Percentiles rank a stretch among this genome's conserved stretches.
Evolutionary conservation across 1,140 invertebrate species (phyloP).

Genomic region (Drosophila insularis): DNA sequence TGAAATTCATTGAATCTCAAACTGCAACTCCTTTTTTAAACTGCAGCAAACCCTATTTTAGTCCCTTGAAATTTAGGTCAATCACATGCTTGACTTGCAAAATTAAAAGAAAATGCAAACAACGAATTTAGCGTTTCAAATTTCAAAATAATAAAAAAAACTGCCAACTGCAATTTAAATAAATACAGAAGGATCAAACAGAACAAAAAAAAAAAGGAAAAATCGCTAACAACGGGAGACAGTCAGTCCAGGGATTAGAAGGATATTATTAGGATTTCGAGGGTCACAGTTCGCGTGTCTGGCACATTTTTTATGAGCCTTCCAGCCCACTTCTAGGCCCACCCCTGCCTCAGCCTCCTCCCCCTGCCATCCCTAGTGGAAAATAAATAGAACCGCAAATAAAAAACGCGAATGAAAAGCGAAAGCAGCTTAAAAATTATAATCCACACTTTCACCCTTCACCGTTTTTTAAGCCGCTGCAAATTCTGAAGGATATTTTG

Average conservation of each 20-base stretch:
- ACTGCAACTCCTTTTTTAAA: neutral
- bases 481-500: constrained; percentile 19
- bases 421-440: constrained; percentile 80
- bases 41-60: neutral
- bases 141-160: constrained; percentile 45
- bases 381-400: constrained; percentile 72
- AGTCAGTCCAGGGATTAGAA: constrained; percentile 53
- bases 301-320: constrained; percentile 62
- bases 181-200: constrained; percentile 20
- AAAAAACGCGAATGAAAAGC: constrained; percentile 60
- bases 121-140: constrained; percentile 29
- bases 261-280: constrained; percentile 60
- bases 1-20: neutral
- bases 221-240: constrained; percentile 54
- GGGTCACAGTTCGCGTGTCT: constrained; percentile 64
- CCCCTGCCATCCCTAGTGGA: constrained; percentile 16
- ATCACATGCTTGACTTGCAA: constrained; percentile 72
- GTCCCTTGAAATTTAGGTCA: constrained; percentile 52
- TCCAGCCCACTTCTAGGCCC: constrained; percentile 22
- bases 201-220: neutral
- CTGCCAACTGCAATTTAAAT: constrained; percentile 54
- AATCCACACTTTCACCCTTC: constrained; percentile 74
- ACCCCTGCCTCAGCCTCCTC: constrained; percentile 27
- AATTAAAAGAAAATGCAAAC: constrained; percentile 24
- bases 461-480: constrained; percentile 46